Base-by-base conservation (phyloP, 2,113 vertebrate genomes). In the Spizaetus ornatus region DNA sequence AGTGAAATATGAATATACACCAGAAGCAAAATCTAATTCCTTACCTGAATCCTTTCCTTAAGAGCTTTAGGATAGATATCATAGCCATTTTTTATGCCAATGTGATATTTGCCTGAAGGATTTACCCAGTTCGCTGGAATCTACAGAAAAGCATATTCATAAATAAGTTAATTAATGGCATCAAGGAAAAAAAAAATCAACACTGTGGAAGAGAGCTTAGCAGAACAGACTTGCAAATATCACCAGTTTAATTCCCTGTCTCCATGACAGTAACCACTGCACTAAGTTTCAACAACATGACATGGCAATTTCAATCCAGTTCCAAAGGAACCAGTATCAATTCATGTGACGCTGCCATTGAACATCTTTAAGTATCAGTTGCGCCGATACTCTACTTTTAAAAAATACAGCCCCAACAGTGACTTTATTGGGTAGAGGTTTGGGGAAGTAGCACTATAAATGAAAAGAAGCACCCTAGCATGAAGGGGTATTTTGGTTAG, bases 51-150 rank as follows among this genome's bases (percentile, higher is more conserved):
- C 95, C 99, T 99, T 96, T 99, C 99, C 96, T 99, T 99, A 32
- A 99, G 99, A 91, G 99, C 99, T 98, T 99, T 99, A 79, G 99
- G 99, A 95, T 99, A 99, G 96, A 99, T 99, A 94, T 99, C 99
- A 62, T 99, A 99, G 32, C 99, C 99, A 97, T 99, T 99, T 98
- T 99, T 99, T 97, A 99, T 98, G 97, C 99, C 99, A 93, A 99
- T 98, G 97, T 99, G 99, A 86, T 99, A 99, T 96, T 98, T 99
- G 95, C 99, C 99, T 77, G 99, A 99, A 91, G 99, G 99, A 97
- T 99, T 99, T 97, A 98, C 98, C 99, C 99, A 99, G 59, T 95
- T 96, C 43, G 94, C 67, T 90, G 99, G 99, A 96, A 99, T 98
- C 99, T 99, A 93, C 11, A 93, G 59, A 89, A 93, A 86, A 81